Evolutionary conservation across 2,888 invertebrate genomes (phyloP), one percentile per base, ranked within the genome.

Genomic region (Tenthredo notha): DNA sequence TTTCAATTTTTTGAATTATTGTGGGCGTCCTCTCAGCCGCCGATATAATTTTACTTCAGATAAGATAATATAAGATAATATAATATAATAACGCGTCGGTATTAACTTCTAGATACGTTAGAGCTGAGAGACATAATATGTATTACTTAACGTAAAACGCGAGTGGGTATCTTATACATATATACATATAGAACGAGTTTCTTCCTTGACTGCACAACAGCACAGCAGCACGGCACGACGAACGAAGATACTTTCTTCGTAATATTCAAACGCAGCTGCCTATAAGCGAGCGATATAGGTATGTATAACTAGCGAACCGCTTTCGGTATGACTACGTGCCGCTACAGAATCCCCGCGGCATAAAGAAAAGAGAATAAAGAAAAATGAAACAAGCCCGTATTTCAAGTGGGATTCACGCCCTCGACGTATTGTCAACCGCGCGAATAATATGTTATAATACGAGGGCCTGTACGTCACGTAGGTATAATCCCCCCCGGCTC

Each of bases 191-290:
- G 54, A n/a, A 54, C 54, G 54, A 54, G 54, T n/a, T 54, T 54
- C 18, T 50, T 18, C 50, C n/a, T 7, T n/a, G 54, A n/a, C 54
- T 54, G 54, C 54, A 54, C 54, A n/a, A n/a, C 54, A 54, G 54
- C n/a, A 7, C 54, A 54, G 54, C 54, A n/a, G 54, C 54, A n/a
- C n/a, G n/a, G 18, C 54, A 54, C 54, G n/a, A 18, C 54, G 54
- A n/a, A n/a, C n/a, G 54, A 54, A 54, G 54, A n/a, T 54, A 54
- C 33, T 77, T 29, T 50, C 47, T 50, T 77, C 77, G 50, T 43
- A 77, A 54, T 54, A 77, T 77, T 54, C 47, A 54, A 77, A 50
- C 77, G 77, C 77, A 77, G 77, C 77, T 77, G 77, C 77, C 77
- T 25, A 33, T 67, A 67, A 67, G 29, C 67, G 18, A 33, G 67